These are phyloP conservation scores for Drosophila bocki DNA, from an alignment of 1,140 invertebrate genomes.

Conservation along the genomic window DNA sequence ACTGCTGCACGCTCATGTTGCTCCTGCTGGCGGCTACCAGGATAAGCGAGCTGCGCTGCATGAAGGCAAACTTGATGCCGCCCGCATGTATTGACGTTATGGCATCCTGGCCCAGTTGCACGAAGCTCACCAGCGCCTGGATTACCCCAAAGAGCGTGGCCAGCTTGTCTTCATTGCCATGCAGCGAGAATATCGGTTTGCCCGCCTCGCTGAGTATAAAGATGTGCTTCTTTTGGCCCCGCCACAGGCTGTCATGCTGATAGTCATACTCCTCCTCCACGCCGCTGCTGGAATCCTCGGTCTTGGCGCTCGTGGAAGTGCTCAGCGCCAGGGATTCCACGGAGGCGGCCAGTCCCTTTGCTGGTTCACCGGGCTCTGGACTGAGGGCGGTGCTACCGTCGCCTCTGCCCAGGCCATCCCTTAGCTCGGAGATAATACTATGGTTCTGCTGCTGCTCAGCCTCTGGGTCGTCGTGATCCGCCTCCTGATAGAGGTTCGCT, in stretches of 20 bases:
- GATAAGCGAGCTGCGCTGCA: conserved; percentile 94
- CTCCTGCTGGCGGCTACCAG: conserved; percentile 94
- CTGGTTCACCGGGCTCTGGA: conserved; percentile 46
- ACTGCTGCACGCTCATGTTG: conserved; percentile 92
- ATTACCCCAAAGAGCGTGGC: conserved; percentile 98
- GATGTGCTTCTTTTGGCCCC: conserved; percentile 94
- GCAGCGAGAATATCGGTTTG: conserved; percentile 98
- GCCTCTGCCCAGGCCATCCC: conserved; percentile 48
- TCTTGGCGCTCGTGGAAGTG: conserved; percentile 70
- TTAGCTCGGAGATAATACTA: conserved; percentile 75
- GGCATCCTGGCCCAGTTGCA: conserved; percentile 92
- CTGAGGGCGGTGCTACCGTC: conserved; percentile 36
- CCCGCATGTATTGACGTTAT: conserved; percentile 94
- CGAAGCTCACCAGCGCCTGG: conserved; percentile 97
- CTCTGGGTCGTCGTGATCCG: conserved; percentile 58
- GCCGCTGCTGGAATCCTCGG: conserved; percentile 62
- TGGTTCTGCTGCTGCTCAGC: conserved; percentile 58
- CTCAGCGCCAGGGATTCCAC: conserved; percentile 71
- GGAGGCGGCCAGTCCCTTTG: conserved; percentile 52
- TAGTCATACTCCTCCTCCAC: conserved; percentile 85
- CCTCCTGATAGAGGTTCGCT: conserved; percentile 65
- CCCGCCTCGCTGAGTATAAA: conserved; percentile 97
- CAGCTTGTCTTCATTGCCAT: conserved; percentile 97
- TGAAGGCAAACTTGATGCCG: conserved; percentile 95
- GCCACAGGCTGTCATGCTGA: conserved; percentile 89